Evolutionary conservation across 1,140 invertebrate species (phyloP), one percentile per base, ranked within the genome.

Genomic region (Ips nitidus): DNA sequence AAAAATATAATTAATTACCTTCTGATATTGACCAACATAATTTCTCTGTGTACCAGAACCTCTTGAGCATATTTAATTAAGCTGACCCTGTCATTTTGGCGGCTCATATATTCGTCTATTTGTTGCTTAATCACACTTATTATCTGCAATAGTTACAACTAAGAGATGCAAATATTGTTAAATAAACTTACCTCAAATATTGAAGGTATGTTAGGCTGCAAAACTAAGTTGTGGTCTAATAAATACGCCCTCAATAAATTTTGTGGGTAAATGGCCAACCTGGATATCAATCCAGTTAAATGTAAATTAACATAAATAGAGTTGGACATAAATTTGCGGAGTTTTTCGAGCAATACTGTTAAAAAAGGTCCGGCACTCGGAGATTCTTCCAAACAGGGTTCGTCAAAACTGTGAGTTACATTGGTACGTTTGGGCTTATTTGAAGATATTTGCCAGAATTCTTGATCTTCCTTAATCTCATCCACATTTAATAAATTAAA

Each of bases 121-220:
- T 92, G 92, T 70, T 93, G 91, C 75, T 94, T 93, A n/a, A 96
- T 69, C n/a, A 76, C 73, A 57, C 78, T 78, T 66, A 81, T 75
- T 62, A 79, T 79, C 76, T 77, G 74, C 63, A 71, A 68, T 66
- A 74, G 22, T 22, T 22, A 37, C 3, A 42, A 59, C n/a, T 8
- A 59, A 59, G 4, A 56, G 53, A 56, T 56, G n/a, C 41, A 42
- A 59, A 37, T 39, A 56, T 65, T 36, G 22, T 43, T 56, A 8
- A 1, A 6, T 55, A 1, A 2, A 71, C 70, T 79, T 75, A 95
- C 94, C 86, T 96, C 94, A 81, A 93, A 91, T 59, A 98, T 84
- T 22, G 94, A 96, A 78, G 93, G 91, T 72, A 97, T 91, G 76
- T 92, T 92, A 2, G 94, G 93, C 78, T 95, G 94, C 75, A 95